A percentile compares a stretch with the other conserved stretches of the same genome.
These are phyloP conservation scores for Baccha elongata DNA, from an alignment of 2,888 invertebrate species.

Conservation along the genomic window DNA sequence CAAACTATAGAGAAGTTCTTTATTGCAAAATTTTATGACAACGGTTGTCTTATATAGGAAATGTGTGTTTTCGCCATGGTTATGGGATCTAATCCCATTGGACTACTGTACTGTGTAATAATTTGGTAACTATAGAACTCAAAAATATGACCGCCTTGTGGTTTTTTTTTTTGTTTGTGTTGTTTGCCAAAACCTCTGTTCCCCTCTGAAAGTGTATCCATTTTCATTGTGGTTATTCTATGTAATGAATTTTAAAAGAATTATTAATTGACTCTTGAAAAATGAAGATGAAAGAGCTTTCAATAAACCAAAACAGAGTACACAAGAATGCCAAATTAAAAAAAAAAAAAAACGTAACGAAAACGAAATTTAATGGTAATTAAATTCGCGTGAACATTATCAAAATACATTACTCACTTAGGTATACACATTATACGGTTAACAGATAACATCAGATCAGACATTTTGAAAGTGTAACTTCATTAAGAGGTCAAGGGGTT, in stretches of 20 bases:
- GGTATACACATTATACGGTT: background rate
- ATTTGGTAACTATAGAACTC: background rate
- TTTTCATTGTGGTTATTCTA: constrained; percentile 35
- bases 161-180: background rate
- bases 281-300: constrained; percentile 33
- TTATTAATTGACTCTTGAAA: constrained; percentile 52
- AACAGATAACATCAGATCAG: background rate
- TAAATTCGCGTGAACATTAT: constrained; percentile 30
- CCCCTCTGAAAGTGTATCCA: background rate
- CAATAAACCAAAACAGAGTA: constrained; percentile 30
- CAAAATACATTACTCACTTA: constrained; percentile 59
- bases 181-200: constrained; percentile 26
- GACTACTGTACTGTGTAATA: background rate
- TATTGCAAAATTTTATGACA: constrained; percentile 32
- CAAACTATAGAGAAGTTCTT: constrained; percentile 11
- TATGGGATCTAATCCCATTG: constrained; percentile 19
- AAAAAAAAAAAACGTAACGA: background rate
- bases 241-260: constrained; percentile 63
- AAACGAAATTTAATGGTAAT: constrained; percentile 32
- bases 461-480: constrained; percentile 49
- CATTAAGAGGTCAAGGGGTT: constrained; percentile 54
- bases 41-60: background rate
- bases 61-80: background rate
- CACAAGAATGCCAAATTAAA: background rate
- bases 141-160: constrained; percentile 37